Evolutionary conservation across 2,113 vertebrate genomes (phyloP).

Genomic region (Triplophysa tibetana): DNA sequence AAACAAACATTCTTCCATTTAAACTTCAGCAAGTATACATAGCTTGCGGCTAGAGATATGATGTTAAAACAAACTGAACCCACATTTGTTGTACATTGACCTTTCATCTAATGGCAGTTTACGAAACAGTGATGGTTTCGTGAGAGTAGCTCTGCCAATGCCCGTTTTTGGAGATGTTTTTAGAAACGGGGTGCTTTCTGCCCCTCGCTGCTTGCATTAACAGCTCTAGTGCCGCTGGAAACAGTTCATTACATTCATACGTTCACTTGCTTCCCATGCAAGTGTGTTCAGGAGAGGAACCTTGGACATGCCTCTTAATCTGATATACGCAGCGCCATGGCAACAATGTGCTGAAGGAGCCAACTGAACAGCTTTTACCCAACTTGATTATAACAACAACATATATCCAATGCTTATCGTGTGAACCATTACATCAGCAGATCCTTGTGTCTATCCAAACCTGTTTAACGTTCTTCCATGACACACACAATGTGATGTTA

Average conservation of each 20-base stretch:
- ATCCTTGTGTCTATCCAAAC: no score
- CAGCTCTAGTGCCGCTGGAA: constrained; percentile 37
- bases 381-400: constrained; percentile 36
- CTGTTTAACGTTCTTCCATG: no score
- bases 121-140: neutral
- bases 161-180: neutral
- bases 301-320: constrained; percentile 34
- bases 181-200: constrained; percentile 13
- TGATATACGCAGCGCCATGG: constrained; percentile 49
- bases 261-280: constrained; percentile 52
- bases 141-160: neutral
- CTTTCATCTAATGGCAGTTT: neutral
- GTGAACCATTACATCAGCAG: neutral
- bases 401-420: constrained; percentile 23
- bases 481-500: no score
- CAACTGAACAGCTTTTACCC: constrained; percentile 35
- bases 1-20: constrained; percentile 32
- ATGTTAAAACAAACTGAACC: neutral
- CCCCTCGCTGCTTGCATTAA: constrained; percentile 21
- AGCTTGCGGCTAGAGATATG: constrained; percentile 1
- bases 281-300: constrained; percentile 42
- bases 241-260: constrained; percentile 50
- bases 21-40: constrained; percentile 2
- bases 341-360: constrained; percentile 27
- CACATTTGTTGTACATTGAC: constrained; percentile 7